phyloP scores from a whole-genome alignment of 92 coral and sea anemone genomes.

The Parazoanthus atlanticus region DNA sequence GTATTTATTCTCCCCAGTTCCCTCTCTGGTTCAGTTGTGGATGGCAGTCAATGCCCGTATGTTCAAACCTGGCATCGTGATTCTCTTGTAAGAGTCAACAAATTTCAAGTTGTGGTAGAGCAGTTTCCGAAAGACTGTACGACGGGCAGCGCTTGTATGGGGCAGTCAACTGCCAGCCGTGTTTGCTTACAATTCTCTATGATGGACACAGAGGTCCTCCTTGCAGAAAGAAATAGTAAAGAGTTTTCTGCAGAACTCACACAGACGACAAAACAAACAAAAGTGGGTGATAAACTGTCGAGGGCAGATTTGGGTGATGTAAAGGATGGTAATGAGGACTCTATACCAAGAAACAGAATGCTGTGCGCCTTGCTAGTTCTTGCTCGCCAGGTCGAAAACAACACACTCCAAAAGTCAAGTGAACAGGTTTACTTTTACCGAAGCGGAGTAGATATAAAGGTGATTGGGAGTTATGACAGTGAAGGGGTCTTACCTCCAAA shows the following conservation, averaged over 20 bases:
- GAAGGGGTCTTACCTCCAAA: background rate
- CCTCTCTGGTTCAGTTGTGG: background rate
- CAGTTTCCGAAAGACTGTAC: conserved; percentile 42
- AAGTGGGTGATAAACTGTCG: background rate
- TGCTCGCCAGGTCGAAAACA: conserved; percentile 21
- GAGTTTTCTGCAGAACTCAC: background rate
- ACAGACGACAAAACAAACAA: background rate
- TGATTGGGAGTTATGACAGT: conserved; percentile 1
- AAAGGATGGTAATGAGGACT: background rate
- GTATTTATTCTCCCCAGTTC: background rate
- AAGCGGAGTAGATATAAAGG: conserved; percentile 15
- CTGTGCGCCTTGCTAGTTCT: background rate
- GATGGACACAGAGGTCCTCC: conserved; percentile 41
- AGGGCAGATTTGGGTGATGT: background rate
- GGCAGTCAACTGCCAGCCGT: conserved; percentile 37
- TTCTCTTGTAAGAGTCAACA: conserved; percentile 60
- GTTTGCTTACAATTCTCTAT: conserved; percentile 62
- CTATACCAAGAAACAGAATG: background rate
- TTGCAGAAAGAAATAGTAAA: conserved; percentile 8
- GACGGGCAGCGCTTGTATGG: conserved; percentile 1
- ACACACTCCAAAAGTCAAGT: conserved; percentile 21
- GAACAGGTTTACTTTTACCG: conserved; percentile 7
- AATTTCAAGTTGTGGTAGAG: conserved; percentile 69
- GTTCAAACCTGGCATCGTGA: conserved; percentile 57
- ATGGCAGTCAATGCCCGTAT: conserved; percentile 40